Evolutionary conservation across 2,797 vertebrate species (phyloP).

Genomic region (Gymnothorax javanicus): DNA sequence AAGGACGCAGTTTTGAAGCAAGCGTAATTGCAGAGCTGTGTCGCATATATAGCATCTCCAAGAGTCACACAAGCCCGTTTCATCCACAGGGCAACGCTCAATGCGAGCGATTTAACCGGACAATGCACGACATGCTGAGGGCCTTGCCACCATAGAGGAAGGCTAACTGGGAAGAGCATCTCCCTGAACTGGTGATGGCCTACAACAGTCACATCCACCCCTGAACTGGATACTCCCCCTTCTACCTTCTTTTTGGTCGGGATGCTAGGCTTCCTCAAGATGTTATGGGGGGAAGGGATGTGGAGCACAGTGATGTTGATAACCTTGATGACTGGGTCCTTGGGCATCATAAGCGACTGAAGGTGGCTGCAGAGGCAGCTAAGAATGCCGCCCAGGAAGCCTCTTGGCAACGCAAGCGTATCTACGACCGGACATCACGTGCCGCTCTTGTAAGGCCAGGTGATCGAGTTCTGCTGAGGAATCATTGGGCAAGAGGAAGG

Average conservation of each 20-base stretch:
- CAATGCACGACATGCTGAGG: conserved; percentile 17
- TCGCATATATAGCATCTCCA: conserved; percentile 1
- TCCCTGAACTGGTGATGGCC: background rate
- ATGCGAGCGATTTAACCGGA: conserved; percentile 14
- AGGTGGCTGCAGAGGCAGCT: background rate
- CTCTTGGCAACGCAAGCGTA: background rate
- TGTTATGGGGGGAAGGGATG: background rate
- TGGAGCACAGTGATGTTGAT: background rate
- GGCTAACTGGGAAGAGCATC: background rate
- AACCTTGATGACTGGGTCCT: conserved; percentile 29
- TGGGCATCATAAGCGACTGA: conserved; percentile 17
- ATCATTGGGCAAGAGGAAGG: conserved; percentile 31
- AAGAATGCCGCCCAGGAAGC: background rate
- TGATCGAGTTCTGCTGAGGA: too few relatives aligned
- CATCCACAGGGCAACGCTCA: too few relatives aligned
- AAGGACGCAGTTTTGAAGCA: conserved; percentile 2
- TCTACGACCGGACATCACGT: conserved; percentile 18
- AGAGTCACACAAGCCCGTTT: conserved; percentile 3
- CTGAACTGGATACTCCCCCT: conserved; percentile 35
- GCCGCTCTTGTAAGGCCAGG: conserved; percentile 27
- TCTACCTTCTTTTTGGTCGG: conserved; percentile 35
- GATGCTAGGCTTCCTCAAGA: conserved; percentile 21
- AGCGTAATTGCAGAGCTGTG: background rate
- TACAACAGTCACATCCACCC: conserved; percentile 25
- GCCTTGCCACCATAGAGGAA: background rate